These are phyloP conservation scores for Drosophila kanekoi DNA, from an alignment of 2,888 invertebrate genomes.

Conservation along the genomic window DNA sequence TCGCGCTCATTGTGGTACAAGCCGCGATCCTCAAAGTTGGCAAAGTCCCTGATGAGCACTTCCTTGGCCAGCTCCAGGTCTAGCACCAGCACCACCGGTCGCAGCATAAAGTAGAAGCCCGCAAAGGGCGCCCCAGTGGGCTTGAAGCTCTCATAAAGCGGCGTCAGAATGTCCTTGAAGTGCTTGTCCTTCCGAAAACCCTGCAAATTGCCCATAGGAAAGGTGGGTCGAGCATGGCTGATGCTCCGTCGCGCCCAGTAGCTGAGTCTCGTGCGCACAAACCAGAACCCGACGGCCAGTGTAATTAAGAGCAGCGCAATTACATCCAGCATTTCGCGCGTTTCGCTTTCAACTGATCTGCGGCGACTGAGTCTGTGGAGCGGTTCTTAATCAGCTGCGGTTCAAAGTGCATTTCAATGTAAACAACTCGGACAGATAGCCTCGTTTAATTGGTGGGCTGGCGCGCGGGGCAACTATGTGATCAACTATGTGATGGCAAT, in stretches of 20 bases:
- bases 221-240: conserved; percentile 51
- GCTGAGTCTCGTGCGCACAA: conserved; percentile 45
- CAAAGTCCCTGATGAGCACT: conserved; percentile 71
- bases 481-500: conserved; percentile 1
- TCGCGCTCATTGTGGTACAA: conserved; percentile 76
- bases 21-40: conserved; percentile 82
- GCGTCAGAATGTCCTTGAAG: conserved; percentile 55
- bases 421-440: conserved; percentile 14
- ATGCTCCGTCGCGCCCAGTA: conserved; percentile 75
- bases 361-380: not conserved
- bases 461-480: not conserved
- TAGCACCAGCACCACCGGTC: conserved; percentile 70
- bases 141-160: conserved; percentile 62
- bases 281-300: conserved; percentile 63
- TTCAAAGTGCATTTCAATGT: conserved; percentile 28
- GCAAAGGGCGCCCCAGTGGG: conserved; percentile 58
- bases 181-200: conserved; percentile 56
- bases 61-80: conserved; percentile 69
- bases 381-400: conserved; percentile 27
- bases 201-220: conserved; percentile 71
- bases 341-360: conserved; percentile 52
- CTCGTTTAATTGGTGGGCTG: conserved; percentile 10
- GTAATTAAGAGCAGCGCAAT: conserved; percentile 57
- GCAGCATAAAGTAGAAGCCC: conserved; percentile 72
- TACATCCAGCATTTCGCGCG: conserved; percentile 59